Evolutionary conservation across 2,113 vertebrate species (phyloP), one percentile per base, ranked within the genome.

Genomic region (Macquaria ambigua): DNA sequence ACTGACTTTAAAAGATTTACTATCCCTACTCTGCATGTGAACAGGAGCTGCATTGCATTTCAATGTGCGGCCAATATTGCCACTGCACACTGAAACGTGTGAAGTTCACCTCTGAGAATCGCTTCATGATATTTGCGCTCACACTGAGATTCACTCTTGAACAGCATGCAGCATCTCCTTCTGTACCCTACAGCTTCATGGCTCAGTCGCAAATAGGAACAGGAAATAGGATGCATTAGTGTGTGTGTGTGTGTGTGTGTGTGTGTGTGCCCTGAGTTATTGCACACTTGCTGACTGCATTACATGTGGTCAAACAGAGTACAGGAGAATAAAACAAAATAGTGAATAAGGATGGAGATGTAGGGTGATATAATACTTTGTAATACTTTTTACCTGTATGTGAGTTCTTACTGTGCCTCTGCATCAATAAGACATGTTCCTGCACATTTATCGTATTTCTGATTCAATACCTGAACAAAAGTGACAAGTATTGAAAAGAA

Each of bases 1-100:
- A 55, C 53, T 48, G 58, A 68, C 53, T 75, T 81, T 78, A 64
- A 91, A 84, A 81, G 43, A 79, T 87, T 81, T 68, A 84, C 72
- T 43, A 56, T 72, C 50, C 25, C n/a, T 48, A 63, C 70, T 76
- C 85, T 78, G 55, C 56, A 72, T 86, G 59, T 66, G 41, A 75
- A 53, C 72, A 78, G 68, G 43, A 81, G 62, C 82, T 76, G 63
- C 61, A 18, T 21, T 74, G 87, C 75, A 83, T 82, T 61, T 81
- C 74, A 87, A 37, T 78, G 55, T 81, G 69, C 61, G 67, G 59
- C 41, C 12, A 15, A n/a, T 58, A 43, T 59, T 63, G 4, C 21
- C 2, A 9, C n/a, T 59, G 79, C 71, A 72, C 39, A 46, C 15
- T 25, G 50, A 39, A 39, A 48, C 0, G 5, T 16, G 63, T 20